Evolutionary conservation across 2,113 vertebrate genomes (phyloP).

Genomic region (Bufo gargarizans): DNA sequence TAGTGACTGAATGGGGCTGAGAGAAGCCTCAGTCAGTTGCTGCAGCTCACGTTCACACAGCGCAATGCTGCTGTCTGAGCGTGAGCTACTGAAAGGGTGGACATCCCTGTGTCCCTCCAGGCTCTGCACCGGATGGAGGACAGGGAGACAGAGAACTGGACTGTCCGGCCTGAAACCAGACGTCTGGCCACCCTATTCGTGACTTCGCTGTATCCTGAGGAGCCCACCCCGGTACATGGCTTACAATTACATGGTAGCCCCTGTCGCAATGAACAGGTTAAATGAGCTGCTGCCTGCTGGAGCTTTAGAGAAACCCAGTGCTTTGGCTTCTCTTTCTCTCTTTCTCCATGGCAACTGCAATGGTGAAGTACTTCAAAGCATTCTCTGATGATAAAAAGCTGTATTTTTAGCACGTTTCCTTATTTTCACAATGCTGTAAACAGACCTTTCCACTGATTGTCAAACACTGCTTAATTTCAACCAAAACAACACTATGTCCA

Average conservation of each 20-base stretch:
- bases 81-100: no score
- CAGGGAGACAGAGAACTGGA: no score
- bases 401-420: constrained; percentile 28
- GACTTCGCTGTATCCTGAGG: no score
- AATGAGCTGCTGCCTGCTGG: not conserved
- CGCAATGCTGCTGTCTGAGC: no score
- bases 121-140: no score
- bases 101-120: no score
- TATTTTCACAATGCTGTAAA: constrained; percentile 5
- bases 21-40: no score
- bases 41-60: no score
- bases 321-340: constrained; percentile 15
- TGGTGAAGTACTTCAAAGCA: constrained; percentile 46
- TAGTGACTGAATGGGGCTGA: no score
- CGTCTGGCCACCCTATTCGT: no score
- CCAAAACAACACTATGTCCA: not conserved
- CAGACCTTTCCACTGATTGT: not conserved
- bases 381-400: constrained; percentile 24
- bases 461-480: not conserved
- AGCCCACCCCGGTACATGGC: no score
- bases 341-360: constrained; percentile 52
- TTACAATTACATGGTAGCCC: not conserved
- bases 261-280: constrained; percentile 30
- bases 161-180: no score
- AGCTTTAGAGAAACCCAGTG: not conserved